Evolutionary conservation across 2,797 vertebrate genomes (phyloP).

Genomic region (Spinus pinus): DNA sequence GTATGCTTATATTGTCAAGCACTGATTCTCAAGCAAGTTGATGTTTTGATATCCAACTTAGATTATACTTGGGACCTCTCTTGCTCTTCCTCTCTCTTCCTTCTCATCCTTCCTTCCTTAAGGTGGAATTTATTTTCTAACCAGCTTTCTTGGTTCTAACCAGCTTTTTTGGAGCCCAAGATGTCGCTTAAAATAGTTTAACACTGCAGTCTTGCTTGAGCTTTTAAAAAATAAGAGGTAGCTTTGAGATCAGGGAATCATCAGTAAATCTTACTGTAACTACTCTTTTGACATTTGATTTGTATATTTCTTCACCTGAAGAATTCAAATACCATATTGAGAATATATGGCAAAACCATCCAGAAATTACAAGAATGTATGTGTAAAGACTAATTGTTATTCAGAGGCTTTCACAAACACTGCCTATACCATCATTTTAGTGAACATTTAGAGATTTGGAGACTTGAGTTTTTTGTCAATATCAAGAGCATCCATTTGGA

Average conservation of each 20-base stretch:
- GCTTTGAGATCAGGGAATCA: background rate
- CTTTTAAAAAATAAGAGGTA: background rate
- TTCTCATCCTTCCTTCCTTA: background rate
- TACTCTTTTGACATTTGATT: background rate
- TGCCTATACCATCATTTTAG: background rate
- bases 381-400: background rate
- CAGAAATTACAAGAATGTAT: background rate
- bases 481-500: background rate
- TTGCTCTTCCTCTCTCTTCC: background rate
- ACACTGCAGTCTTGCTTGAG: background rate
- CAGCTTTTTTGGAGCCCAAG: background rate
- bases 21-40: background rate
- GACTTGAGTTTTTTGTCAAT: background rate
- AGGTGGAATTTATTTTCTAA: background rate
- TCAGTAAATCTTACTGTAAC: background rate
- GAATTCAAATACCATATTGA: background rate
- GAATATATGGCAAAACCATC: background rate
- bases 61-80: background rate
- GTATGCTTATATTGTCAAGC: background rate
- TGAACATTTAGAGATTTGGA: background rate
- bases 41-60: background rate
- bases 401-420: background rate
- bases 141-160: background rate
- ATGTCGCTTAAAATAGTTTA: background rate
- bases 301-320: background rate